phyloP scores from a whole-genome alignment of 1,140 invertebrate species.

The Copidosoma floridanum region DNA sequence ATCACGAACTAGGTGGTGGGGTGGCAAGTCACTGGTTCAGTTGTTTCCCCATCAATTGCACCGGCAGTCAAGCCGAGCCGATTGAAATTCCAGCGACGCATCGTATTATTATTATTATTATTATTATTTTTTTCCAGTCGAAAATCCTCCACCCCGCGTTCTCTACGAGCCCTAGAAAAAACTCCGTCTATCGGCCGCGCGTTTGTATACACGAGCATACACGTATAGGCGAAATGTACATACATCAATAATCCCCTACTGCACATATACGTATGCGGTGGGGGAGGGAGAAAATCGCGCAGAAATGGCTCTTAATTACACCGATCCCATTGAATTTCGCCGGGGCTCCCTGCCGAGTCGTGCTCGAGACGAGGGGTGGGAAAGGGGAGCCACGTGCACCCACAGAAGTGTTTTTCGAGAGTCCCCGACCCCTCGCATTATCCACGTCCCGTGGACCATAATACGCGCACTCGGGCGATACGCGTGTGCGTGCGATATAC shows the following conservation, averaged over 20 bases:
- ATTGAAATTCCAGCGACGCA: slow-evolving; percentile 44
- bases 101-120: too few species aligned
- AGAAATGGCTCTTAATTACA: slow-evolving; percentile 60
- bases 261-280: too few species aligned
- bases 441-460: too few species aligned
- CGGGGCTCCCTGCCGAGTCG: too few species aligned
- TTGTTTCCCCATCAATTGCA: not conserved
- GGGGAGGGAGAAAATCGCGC: slow-evolving; percentile 47
- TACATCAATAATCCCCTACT: too few species aligned
- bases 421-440: slow-evolving; percentile 9
- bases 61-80: slow-evolving; percentile 17
- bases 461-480: not conserved
- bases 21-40: not conserved
- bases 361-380: slow-evolving; percentile 10
- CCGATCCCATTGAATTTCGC: slow-evolving; percentile 54
- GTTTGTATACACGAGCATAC: too few species aligned
- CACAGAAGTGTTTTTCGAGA: slow-evolving; percentile 40
- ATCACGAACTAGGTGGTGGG: too few species aligned
- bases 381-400: slow-evolving; percentile 42
- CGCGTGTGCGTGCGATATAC: not conserved
- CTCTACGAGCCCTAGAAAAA: not conserved
- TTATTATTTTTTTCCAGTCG: too few species aligned
- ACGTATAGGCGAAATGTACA: too few species aligned
- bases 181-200: too few species aligned
- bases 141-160: not conserved